These are phyloP conservation scores for Ennomos erosarius DNA, from an alignment of 2,888 invertebrate species.

Conservation along the genomic window DNA sequence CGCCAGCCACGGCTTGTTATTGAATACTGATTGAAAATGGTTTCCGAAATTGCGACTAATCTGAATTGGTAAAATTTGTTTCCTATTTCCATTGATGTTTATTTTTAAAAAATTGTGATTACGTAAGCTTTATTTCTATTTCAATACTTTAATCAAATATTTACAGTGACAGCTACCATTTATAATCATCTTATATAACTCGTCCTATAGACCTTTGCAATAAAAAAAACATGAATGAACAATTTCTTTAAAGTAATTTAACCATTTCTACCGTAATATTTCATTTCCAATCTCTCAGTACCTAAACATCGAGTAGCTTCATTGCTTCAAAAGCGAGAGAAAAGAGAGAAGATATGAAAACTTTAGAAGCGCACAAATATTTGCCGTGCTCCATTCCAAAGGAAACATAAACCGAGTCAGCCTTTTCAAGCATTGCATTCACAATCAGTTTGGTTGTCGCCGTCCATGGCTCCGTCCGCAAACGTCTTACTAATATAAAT, in stretches of 20 bases:
- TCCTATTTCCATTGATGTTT: background rate
- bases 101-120: no score
- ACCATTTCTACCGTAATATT: no score
- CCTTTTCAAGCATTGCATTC: conserved; percentile 36
- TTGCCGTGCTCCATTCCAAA: conserved; percentile 19
- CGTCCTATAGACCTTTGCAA: no score
- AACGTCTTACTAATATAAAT: conserved; percentile 43
- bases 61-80: conserved; percentile 15
- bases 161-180: no score
- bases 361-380: conserved; percentile 20
- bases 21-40: conserved; percentile 24
- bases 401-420: conserved; percentile 23
- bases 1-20: conserved; percentile 5
- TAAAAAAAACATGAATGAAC: no score
- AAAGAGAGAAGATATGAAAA: conserved; percentile 19
- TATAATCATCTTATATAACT: no score
- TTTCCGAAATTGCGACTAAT: conserved; percentile 4
- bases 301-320: background rate
- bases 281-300: no score
- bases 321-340: conserved; percentile 15
- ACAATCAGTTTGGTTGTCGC: conserved; percentile 27
- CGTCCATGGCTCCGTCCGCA: conserved; percentile 29
- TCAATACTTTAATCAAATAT: no score
- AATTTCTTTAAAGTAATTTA: no score
- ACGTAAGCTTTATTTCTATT: no score